Percentiles rank a stretch among this genome's conserved stretches.
These are phyloP conservation scores for Castor canadensis DNA, from an alignment of 2,113 vertebrate genomes.

Conservation along the genomic window DNA sequence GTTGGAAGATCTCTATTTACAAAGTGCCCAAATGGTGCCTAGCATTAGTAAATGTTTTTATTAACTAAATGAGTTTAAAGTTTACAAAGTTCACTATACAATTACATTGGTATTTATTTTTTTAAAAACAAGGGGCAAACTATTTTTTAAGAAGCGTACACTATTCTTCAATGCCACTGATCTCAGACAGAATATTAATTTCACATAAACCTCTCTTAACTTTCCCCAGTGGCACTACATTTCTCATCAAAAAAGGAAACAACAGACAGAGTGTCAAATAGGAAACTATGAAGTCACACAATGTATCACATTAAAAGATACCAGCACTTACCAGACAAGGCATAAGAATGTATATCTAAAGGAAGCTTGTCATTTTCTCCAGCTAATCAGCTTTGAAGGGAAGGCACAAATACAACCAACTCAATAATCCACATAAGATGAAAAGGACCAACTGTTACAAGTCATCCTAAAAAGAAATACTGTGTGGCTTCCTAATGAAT, in stretches of 20 bases:
- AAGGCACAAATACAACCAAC: slow-evolving; percentile 38
- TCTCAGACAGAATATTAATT: background rate
- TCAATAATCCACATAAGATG: background rate
- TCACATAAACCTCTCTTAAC: background rate
- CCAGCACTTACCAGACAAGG: background rate
- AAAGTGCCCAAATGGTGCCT: background rate
- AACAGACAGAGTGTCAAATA: background rate
- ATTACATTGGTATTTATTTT: background rate
- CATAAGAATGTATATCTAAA: slow-evolving; percentile 39
- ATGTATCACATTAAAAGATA: slow-evolving; percentile 39
- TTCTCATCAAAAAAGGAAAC: slow-evolving; percentile 29
- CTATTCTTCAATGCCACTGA: background rate
- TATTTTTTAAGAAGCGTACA: slow-evolving; percentile 14
- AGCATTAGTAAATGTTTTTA: background rate
- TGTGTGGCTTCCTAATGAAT: slow-evolving; percentile 27
- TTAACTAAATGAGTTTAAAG: background rate
- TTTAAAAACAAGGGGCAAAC: background rate
- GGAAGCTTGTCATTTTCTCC: background rate
- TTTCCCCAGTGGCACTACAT: background rate
- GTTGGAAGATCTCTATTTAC: background rate
- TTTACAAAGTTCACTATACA: background rate
- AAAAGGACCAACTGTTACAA: slow-evolving; percentile 41
- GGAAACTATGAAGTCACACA: background rate
- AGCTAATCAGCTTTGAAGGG: slow-evolving; percentile 30
- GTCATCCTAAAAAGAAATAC: background rate